Evolutionary conservation across 1,140 invertebrate species (phyloP).

Genomic region (Apis mellifera): Amel_HAv3.1 CM009933.2:6466001-6466500

Average conservation of each 20-base stretch:
- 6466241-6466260: conserved; percentile 18
- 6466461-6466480: conserved; percentile 12
- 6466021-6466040: not conserved
- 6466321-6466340: not conserved
- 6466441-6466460: conserved; percentile 19
- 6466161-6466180: conserved; percentile 13
- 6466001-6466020: no score
- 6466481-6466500: conserved; percentile 1
- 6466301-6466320: no score
- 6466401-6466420: conserved; percentile 24
- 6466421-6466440: conserved; percentile 2
- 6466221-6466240: conserved; percentile 36
- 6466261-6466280: not conserved
- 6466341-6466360: not conserved
- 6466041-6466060: not conserved
- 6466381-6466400: not conserved
- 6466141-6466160: conserved; percentile 16
- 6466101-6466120: conserved; percentile 45
- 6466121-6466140: not conserved
- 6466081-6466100: conserved; percentile 33
- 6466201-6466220: conserved; percentile 25
- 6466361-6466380: not conserved
- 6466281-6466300: not conserved
- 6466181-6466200: no score
- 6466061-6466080: not conserved